Percentiles rank a stretch among this genome's conserved stretches.
These are phyloP conservation scores for Sweltsa coloradensis DNA, from an alignment of 1,140 invertebrate species.

Conservation along the genomic window DNA sequence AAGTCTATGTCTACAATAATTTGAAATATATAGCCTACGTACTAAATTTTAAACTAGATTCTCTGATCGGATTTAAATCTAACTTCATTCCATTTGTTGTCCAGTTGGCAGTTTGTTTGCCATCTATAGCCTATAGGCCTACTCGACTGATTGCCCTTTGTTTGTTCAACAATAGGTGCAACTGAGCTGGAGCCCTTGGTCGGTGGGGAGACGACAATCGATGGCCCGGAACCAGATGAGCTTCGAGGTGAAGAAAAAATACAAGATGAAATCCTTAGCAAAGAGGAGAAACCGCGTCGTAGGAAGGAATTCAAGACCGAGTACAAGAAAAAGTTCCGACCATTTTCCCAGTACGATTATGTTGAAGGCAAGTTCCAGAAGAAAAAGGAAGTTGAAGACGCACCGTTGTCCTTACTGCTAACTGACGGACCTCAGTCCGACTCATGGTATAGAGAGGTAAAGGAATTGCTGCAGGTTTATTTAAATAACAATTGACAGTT, in stretches of 20 bases:
- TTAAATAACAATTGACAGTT: too few relatives aligned
- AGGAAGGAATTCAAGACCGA: conserved; percentile 45
- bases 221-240: conserved; percentile 34
- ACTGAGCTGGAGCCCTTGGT: conserved; percentile 68
- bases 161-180: conserved; percentile 33
- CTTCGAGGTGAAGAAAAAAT: conserved; percentile 36
- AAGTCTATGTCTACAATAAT: neutral
- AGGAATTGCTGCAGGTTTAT: too few relatives aligned
- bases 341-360: conserved; percentile 69
- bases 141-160: too few relatives aligned
- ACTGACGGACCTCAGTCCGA: conserved; percentile 22
- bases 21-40: neutral
- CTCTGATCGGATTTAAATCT: too few relatives aligned
- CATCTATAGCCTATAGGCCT: too few relatives aligned
- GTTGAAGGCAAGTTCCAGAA: conserved; percentile 58
- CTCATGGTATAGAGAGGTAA: conserved; percentile 74
- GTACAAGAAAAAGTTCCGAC: conserved; percentile 69
- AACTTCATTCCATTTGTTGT: too few relatives aligned
- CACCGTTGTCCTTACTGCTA: conserved; percentile 3
- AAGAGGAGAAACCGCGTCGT: conserved; percentile 22
- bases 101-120: too few relatives aligned
- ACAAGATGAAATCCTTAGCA: conserved; percentile 21
- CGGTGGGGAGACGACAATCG: conserved; percentile 39
- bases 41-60: neutral
- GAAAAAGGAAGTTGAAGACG: conserved; percentile 15